Evolutionary conservation across 1,140 invertebrate genomes (phyloP).

Genomic region (Papilio aristodemus): DNA sequence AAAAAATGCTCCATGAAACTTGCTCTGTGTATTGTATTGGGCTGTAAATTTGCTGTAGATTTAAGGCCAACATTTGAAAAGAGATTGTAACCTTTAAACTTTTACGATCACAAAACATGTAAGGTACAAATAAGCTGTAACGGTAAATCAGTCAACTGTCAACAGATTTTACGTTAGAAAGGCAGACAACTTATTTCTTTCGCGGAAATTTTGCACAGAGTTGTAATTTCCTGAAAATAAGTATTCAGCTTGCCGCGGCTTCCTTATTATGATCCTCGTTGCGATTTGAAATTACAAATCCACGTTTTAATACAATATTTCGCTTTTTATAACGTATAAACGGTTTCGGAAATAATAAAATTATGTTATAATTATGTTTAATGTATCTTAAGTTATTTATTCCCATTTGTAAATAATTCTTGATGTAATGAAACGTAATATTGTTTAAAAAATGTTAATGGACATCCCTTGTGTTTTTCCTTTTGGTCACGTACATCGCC

Average conservation of each 20-base stretch:
- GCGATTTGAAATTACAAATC: slow-evolving; percentile 11
- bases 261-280: slow-evolving; percentile 14
- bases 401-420: neutral
- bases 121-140: neutral
- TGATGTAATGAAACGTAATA: neutral
- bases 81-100: no score
- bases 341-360: neutral
- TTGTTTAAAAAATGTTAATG: slow-evolving; percentile 3
- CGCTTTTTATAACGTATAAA: neutral
- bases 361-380: neutral
- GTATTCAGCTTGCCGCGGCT: slow-evolving; percentile 14
- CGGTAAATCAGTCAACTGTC: slow-evolving; percentile 14
- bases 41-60: neutral
- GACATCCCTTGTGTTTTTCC: slow-evolving; percentile 4
- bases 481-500: slow-evolving; percentile 1
- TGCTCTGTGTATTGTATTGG: neutral
- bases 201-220: slow-evolving; percentile 19
- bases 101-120: no score
- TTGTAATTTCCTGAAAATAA: slow-evolving; percentile 19
- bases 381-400: no score
- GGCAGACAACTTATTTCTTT: slow-evolving; percentile 12
- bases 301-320: neutral
- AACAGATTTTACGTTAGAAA: slow-evolving; percentile 4
- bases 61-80: neutral
- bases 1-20: neutral